phyloP scores from a whole-genome alignment of 2,113 vertebrate genomes.

The Aspidoscelis tigris region DNA sequence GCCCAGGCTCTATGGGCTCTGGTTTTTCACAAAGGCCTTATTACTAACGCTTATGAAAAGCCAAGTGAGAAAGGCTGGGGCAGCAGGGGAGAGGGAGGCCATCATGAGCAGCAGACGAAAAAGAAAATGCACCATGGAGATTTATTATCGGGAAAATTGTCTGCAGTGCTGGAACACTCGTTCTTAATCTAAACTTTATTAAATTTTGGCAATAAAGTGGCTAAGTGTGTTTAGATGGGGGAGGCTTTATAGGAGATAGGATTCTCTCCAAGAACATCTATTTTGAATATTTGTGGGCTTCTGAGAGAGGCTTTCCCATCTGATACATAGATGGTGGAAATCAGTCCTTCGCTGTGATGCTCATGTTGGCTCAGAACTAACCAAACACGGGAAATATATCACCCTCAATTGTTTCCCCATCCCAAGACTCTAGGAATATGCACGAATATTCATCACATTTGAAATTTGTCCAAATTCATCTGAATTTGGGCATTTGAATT shows the following conservation, averaged over 20 bases:
- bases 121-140: constrained; percentile 33
- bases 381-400: no score
- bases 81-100: not conserved
- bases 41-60: constrained; percentile 39
- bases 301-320: not conserved
- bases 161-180: constrained; percentile 45
- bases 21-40: constrained; percentile 46
- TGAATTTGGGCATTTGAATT: no score
- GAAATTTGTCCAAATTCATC: no score
- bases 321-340: not conserved
- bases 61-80: not conserved
- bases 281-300: not conserved
- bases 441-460: no score
- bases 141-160: constrained; percentile 46
- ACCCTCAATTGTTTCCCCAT: not conserved
- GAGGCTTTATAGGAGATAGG: constrained; percentile 30
- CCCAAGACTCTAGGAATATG: no score
- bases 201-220: constrained; percentile 61
- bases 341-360: not conserved
- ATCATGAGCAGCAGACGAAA: not conserved
- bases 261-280: constrained; percentile 15
- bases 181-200: constrained; percentile 69
- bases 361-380: not conserved
- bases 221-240: constrained; percentile 50
- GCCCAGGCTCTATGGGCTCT: not conserved